These are phyloP conservation scores for Euzophera pinguis DNA, from an alignment of 2,888 invertebrate species.

Conservation along the genomic window DNA sequence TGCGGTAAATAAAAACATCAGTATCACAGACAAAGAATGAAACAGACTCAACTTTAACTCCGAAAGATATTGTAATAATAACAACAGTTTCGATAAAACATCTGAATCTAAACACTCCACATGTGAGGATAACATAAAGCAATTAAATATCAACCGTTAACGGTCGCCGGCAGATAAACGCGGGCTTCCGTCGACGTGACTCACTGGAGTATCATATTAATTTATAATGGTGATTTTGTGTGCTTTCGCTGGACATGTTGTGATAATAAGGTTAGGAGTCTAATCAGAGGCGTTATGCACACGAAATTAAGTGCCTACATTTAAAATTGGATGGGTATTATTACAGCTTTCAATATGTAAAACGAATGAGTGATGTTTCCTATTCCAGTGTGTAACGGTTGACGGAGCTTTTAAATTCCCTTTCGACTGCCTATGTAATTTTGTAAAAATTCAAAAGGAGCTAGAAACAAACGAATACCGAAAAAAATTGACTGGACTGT, in stretches of 20 bases:
- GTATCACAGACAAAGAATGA: too few species aligned
- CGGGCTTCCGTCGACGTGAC: conserved; percentile 2
- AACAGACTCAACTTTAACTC: background rate
- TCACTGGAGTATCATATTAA: background rate
- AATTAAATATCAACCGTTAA: conserved; percentile 8
- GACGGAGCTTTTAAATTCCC: too few species aligned
- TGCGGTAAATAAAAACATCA: too few species aligned
- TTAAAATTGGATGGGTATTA: too few species aligned
- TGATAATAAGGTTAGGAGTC: background rate
- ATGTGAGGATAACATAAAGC: background rate
- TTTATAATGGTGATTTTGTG: background rate
- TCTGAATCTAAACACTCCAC: background rate
- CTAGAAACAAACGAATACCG: too few species aligned
- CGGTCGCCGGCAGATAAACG: conserved; percentile 6
- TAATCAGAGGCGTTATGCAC: background rate
- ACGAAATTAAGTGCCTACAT: too few species aligned
- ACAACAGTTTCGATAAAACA: background rate
- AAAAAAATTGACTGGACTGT: too few species aligned
- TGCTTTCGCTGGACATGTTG: background rate
- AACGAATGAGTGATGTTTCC: too few species aligned
- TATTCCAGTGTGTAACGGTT: too few species aligned
- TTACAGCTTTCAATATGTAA: too few species aligned
- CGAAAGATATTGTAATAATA: background rate
- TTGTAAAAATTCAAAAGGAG: too few species aligned
- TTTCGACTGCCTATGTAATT: too few species aligned